Conservation (phyloP, 2,888 invertebrate genomes). For the Athalia cordata region DNA sequence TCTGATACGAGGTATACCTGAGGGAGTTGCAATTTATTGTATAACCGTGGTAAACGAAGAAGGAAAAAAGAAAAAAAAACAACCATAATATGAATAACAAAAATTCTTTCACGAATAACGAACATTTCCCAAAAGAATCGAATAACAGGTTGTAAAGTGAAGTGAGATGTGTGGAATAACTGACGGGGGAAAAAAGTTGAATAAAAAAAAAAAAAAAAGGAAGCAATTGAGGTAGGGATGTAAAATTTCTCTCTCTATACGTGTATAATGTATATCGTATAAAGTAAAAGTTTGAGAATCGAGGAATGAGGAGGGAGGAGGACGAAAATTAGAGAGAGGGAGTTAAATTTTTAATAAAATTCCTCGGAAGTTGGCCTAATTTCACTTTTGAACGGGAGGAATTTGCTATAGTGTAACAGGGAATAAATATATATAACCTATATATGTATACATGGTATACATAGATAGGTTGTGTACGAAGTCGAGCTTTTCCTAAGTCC, state of each 20-base stretch:
- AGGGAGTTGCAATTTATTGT: background rate
- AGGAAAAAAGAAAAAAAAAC: background rate
- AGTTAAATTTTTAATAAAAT: conserved; percentile 11
- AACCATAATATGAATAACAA: background rate
- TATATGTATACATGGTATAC: background rate
- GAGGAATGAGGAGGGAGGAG: background rate
- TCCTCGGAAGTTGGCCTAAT: conserved; percentile 2
- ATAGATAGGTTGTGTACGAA: background rate
- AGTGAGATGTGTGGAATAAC: too few relatives aligned
- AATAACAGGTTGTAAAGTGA: too few relatives aligned
- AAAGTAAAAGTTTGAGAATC: background rate
- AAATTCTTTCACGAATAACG: background rate
- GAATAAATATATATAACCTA: background rate
- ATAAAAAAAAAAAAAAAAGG: too few relatives aligned
- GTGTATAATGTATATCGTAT: background rate
- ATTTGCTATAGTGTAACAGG: too few relatives aligned
- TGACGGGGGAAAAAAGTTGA: too few relatives aligned
- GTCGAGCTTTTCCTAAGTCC: conserved; percentile 55
- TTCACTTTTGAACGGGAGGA: background rate
- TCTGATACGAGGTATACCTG: too few relatives aligned
- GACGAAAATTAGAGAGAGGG: background rate
- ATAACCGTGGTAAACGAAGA: background rate
- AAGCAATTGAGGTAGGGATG: too few relatives aligned
- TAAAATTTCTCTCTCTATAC: too few relatives aligned
- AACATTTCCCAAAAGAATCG: background rate